Base-by-base conservation (phyloP, 2,797 vertebrate species). In the Columba guinea region DNA sequence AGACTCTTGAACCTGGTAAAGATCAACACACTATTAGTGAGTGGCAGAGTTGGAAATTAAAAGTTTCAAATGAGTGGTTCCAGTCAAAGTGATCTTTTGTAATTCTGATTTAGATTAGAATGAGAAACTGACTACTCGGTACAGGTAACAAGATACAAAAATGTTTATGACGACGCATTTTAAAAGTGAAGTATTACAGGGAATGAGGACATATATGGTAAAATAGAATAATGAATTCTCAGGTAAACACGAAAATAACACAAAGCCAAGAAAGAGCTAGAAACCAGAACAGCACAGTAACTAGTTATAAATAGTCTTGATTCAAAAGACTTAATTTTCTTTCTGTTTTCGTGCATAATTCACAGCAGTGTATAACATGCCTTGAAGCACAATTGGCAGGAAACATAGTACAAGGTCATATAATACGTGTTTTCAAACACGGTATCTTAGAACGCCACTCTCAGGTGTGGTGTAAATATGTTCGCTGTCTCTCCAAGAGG, bases 361-460 rank as follows among this genome's bases (percentile, higher is more conserved):
- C 59, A 87, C 28, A 73, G 35, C 30, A 56, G 13, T 27, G n/a
- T 37, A 44, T 70, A 24, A 83, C 4, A 39, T 56, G 17, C 7
- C 74, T 89, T 91, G 83, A 84, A 44, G 56, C 44, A 52, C 60
- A 94, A 89, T 44, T 93, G 64, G 26, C 63, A 95, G 63, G 15
- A 93, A 95, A 79, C 7, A 26, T 35, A 79, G 59, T 35, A 30
- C 56, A 64, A 82, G 59, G 77, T 82, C 81, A 77, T 9, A 37
- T 30, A 88, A 67, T 71, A 24, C 41, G n/a, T 56, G 3, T 48
- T 93, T 89, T 93, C 81, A 87, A 14, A 84, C 79, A 53, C 3
- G 34, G n/a, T 60, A 30, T 49, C 74, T 70, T 41, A 55, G 69
- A 92, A 52, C 27, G 32, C 62, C 73, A 62, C 63, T 91, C 51